Evolutionary conservation across 1,140 invertebrate genomes (phyloP), one percentile per base, ranked within the genome.

Genomic region (Diorhabda elongata): DNA sequence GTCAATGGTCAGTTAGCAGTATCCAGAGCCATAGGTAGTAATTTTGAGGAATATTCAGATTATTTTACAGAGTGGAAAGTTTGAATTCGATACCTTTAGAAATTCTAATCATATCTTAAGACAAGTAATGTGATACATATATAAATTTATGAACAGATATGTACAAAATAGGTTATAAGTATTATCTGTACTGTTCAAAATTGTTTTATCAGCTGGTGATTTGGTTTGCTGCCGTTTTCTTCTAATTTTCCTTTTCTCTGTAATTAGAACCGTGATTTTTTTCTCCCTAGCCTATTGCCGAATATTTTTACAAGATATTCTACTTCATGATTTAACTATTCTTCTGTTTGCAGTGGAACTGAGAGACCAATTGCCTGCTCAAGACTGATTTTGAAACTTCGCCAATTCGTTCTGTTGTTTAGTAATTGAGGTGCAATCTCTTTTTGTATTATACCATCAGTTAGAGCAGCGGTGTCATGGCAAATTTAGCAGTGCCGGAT

Each of bases 1-100:
- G 93, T 97, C 7, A 94, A 95, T 82, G 94, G 94, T 68, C 87
- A 89, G 72, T 84, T 97, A 11, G 90, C 92, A 3, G 92, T 97
- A 47, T 94, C 94, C 2, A 87, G 95, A 83, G 92, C 94, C 47
- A 92, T 96, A 78, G 94, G 93, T 94, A 82, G 86, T 84, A 58
- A 66, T 26, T 26, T 26, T 9, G n/a, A 70, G 4, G 42, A 66
- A 57, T 61, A 61, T 8, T 2, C 9, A 44, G 9, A 42, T 45
- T 65, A 64, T 64, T 26, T 26, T 26, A 26, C 26, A 26, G 26
- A 1, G 26, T 26, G 26, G 26, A 26, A 26, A 26, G 26, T 26
- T 26, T 26, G 26, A 26, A 26, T 26, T 26, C 26, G 26, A 26
- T 26, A 26, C 26, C 1, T 0, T 26, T 26, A 26, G 26, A 26